Evolutionary conservation across 1,140 invertebrate genomes (phyloP).

Genomic region (Drosophila neocordata): DNA sequence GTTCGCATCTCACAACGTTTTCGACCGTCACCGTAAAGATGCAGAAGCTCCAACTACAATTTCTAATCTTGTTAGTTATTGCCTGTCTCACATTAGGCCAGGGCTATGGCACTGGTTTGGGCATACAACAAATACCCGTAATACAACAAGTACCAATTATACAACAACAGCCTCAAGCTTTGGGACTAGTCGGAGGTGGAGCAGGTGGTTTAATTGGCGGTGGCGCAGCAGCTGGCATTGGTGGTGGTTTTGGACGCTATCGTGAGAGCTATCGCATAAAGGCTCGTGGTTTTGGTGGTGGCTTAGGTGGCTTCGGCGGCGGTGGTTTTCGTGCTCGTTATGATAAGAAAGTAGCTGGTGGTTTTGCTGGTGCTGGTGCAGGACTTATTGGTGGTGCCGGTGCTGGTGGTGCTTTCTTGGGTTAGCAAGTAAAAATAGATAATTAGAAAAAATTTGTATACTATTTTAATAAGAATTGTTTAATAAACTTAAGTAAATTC

Average conservation of each 20-base stretch:
- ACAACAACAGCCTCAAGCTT: constrained; percentile 61
- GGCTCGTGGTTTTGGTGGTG: constrained; percentile 65
- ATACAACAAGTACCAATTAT: constrained; percentile 52
- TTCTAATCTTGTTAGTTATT: constrained; percentile 31
- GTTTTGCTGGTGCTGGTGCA: constrained; percentile 40
- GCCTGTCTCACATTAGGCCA: constrained; percentile 3
- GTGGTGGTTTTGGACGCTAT: constrained; percentile 68
- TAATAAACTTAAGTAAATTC: too few species aligned
- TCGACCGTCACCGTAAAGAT: constrained; percentile 22
- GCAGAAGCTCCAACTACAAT: constrained; percentile 43
- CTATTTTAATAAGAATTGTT: background rate
- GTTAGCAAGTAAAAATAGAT: constrained; percentile 37
- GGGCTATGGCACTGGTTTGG: constrained; percentile 25
- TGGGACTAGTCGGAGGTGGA: constrained; percentile 43
- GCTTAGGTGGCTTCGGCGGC: constrained; percentile 47
- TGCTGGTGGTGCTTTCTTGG: constrained; percentile 43
- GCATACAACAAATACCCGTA: constrained; percentile 49
- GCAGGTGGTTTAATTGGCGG: constrained; percentile 48
- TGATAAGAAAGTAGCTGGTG: constrained; percentile 57
- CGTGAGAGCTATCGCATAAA: constrained; percentile 60
- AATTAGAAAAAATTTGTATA: background rate
- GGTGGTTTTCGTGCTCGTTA: constrained; percentile 64
- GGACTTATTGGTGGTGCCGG: constrained; percentile 41
- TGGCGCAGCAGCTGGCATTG: constrained; percentile 56
- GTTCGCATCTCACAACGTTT: constrained; percentile 36